Conservation (phyloP, 1,140 invertebrate genomes). For the Chrysoperla carnea region DNA sequence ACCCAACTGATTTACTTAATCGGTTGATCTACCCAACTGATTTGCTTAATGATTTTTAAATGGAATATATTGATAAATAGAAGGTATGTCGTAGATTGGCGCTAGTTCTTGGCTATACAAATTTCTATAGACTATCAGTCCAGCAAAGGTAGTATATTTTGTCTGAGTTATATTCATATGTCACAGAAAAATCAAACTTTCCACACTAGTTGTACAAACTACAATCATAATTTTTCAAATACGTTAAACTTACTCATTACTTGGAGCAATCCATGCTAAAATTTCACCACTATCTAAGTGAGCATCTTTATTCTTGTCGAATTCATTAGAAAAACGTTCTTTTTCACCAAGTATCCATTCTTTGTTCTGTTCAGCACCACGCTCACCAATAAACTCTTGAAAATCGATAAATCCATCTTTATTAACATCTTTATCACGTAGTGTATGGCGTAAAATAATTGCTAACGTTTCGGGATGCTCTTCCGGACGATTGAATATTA, state of each 20-base stretch:
- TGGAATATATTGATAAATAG: too few relatives aligned
- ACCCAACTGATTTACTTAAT: too few relatives aligned
- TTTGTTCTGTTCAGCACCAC: slow-evolving; percentile 52
- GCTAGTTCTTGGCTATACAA: too few relatives aligned
- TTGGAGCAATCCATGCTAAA: slow-evolving; percentile 77
- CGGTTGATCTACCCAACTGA: too few relatives aligned
- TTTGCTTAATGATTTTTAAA: too few relatives aligned
- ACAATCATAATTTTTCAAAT: too few relatives aligned
- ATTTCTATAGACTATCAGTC: too few relatives aligned
- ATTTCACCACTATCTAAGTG: slow-evolving; percentile 65
- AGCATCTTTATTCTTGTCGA: slow-evolving; percentile 78
- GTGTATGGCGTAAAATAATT: slow-evolving; percentile 62
- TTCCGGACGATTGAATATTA: slow-evolving; percentile 84
- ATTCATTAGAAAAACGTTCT: slow-evolving; percentile 77
- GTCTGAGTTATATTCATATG: too few relatives aligned
- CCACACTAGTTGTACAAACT: too few relatives aligned
- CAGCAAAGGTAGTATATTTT: too few relatives aligned
- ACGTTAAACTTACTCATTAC: slow-evolving; percentile 56
- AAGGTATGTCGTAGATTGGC: too few relatives aligned
- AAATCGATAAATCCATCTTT: slow-evolving; percentile 69
- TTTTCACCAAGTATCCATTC: slow-evolving; percentile 73
- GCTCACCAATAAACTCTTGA: slow-evolving; percentile 65
- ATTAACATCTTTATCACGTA: slow-evolving; percentile 73
- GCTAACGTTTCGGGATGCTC: slow-evolving; percentile 81
- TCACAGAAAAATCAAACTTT: too few relatives aligned